Percentiles rank a stretch among this genome's conserved stretches.
Evolutionary conservation across 2,888 invertebrate species (phyloP).

Genomic region (Exephanes ischioxanthus): DNA sequence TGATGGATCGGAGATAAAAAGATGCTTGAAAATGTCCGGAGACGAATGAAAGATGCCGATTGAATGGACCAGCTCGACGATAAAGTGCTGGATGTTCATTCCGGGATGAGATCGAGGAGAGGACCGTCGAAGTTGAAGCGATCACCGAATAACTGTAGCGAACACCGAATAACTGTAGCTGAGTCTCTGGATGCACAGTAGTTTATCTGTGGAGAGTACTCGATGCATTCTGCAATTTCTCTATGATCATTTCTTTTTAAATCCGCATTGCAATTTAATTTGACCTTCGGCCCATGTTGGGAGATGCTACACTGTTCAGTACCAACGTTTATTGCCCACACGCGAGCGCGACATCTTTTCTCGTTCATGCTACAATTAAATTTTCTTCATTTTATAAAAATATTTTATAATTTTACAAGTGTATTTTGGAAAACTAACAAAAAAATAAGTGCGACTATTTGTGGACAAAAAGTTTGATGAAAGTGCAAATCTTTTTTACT

Average conservation of each 20-base stretch:
- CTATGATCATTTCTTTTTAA: neutral
- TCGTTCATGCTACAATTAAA: neutral
- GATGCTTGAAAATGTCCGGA: slow-evolving; percentile 73
- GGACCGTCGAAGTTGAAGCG: neutral
- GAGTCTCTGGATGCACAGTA: neutral
- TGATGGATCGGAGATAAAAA: slow-evolving; percentile 77
- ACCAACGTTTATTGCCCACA: no score
- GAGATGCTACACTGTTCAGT: no score
- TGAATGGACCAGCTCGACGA: slow-evolving; percentile 7
- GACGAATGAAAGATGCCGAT: neutral
- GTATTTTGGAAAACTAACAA: no score
- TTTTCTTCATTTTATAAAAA: no score
- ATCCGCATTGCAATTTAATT: no score
- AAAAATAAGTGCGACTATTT: no score
- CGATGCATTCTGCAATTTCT: neutral
- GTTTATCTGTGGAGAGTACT: neutral
- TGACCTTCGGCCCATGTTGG: no score
- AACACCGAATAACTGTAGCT: neutral
- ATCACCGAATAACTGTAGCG: neutral
- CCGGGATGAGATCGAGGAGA: neutral
- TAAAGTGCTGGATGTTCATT: neutral
- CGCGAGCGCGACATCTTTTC: no score
- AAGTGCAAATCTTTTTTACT: no score
- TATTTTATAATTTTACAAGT: no score
- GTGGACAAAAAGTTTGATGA: no score